Evolutionary conservation across 2,113 vertebrate genomes (phyloP).

Genomic region (Anhinga anhinga): DNA sequence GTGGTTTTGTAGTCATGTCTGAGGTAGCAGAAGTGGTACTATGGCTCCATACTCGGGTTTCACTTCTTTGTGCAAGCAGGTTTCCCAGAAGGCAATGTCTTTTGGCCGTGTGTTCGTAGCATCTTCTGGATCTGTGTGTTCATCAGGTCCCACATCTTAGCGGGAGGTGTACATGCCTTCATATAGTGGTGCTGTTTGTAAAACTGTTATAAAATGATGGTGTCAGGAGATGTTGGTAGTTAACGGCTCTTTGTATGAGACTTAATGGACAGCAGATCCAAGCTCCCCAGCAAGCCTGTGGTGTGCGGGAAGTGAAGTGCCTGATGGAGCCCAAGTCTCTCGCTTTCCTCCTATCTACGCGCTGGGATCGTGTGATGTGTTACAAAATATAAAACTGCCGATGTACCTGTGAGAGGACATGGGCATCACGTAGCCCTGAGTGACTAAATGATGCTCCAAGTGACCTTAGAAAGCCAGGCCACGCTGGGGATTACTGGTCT

Average conservation of each 20-base stretch:
- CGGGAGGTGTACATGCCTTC: accelerated
- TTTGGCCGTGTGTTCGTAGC: accelerated
- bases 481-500: background rate
- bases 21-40: background rate
- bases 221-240: accelerated
- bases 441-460: accelerated
- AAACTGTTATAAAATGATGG: accelerated
- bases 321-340: background rate
- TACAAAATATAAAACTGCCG: accelerated
- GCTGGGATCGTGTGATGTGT: accelerated
- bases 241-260: background rate
- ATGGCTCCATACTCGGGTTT: accelerated
- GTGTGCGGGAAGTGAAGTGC: no score
- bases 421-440: accelerated
- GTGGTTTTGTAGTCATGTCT: background rate
- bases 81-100: background rate
- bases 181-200: background rate
- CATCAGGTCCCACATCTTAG: background rate
- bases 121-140: background rate
- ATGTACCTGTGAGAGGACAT: accelerated
- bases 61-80: background rate
- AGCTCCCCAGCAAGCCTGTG: background rate
- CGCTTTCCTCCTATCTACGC: accelerated
- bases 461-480: accelerated
- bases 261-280: accelerated